Evolutionary conservation across 2,113 vertebrate species (phyloP).

Genomic region (Salvelinus alpinus): DNA sequence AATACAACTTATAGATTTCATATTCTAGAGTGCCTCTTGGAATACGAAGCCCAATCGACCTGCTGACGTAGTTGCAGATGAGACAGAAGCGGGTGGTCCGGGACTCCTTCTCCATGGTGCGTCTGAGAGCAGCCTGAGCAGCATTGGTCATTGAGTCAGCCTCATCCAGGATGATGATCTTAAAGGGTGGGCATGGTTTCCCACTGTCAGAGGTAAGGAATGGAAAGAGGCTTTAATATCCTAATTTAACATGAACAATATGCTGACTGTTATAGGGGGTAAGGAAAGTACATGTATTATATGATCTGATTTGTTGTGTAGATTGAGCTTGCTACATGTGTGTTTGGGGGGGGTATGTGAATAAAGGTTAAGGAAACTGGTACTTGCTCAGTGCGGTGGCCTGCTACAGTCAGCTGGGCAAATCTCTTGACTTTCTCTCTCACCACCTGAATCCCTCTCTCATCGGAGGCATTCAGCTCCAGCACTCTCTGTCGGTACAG

Average conservation of each 20-base stretch:
- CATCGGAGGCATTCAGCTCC: conserved; percentile 96
- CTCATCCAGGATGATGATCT: conserved; percentile 97
- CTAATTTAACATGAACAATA: too few species aligned
- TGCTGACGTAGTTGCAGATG: conserved; percentile 97
- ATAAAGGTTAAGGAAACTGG: not conserved
- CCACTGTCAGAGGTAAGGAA: conserved; percentile 72
- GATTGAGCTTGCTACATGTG: too few species aligned
- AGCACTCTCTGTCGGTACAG: conserved; percentile 90
- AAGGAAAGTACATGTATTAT: too few species aligned
- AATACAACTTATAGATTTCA: too few species aligned
- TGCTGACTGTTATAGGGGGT: too few species aligned
- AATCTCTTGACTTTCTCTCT: conserved; percentile 96
- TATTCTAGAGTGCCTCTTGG: too few species aligned
- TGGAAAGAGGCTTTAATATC: too few species aligned
- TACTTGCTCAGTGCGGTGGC: conserved; percentile 91
- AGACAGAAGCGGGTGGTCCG: conserved; percentile 97
- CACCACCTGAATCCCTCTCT: conserved; percentile 95
- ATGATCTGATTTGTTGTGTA: too few species aligned
- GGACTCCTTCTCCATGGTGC: conserved; percentile 98
- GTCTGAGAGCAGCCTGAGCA: conserved; percentile 92
- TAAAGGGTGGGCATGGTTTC: conserved; percentile 93
- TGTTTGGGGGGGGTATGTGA: not conserved
- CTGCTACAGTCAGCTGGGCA: conserved; percentile 90
- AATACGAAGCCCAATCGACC: conserved; percentile 67
- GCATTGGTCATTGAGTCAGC: conserved; percentile 96